A percentile compares a stretch with the other conserved stretches of the same genome.
Conservation (phyloP, 2,797 vertebrate genomes). For the Lindbergichthys nudifrons region DNA sequence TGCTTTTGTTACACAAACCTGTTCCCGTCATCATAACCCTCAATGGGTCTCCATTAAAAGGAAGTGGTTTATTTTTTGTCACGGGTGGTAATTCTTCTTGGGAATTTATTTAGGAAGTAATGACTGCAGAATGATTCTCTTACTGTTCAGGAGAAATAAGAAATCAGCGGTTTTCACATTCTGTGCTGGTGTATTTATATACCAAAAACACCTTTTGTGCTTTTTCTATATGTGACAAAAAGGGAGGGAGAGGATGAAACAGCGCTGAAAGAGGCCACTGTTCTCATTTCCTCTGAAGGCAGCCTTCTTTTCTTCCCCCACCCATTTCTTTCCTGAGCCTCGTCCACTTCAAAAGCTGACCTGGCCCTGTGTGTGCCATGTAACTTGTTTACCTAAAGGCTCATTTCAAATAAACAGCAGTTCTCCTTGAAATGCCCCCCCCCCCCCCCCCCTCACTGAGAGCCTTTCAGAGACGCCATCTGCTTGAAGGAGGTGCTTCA, state of each 20-base stretch:
- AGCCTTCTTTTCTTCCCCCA: constrained; percentile 76
- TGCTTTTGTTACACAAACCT: constrained; percentile 78
- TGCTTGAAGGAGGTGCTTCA: constrained; percentile 59
- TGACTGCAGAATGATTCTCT: constrained; percentile 27
- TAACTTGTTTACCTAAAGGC: constrained; percentile 83
- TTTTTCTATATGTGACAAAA: constrained; percentile 70
- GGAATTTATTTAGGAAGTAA: constrained; percentile 32
- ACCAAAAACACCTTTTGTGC: constrained; percentile 67
- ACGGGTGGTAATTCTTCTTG: constrained; percentile 45
- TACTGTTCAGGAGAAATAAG: constrained; percentile 17
- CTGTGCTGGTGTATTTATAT: constrained; percentile 46
- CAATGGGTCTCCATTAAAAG: constrained; percentile 49
- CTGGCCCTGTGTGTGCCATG: constrained; percentile 78
- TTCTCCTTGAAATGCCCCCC: constrained; percentile 67
- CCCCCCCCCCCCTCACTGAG: constrained; percentile 48
- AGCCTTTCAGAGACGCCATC: constrained; percentile 73
- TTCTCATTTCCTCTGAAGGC: constrained; percentile 83
- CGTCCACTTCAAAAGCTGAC: constrained; percentile 84
- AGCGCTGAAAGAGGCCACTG: constrained; percentile 81
- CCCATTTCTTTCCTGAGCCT: constrained; percentile 75
- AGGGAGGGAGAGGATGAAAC: constrained; percentile 71
- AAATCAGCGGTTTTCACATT: constrained; percentile 23
- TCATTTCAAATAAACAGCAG: constrained; percentile 85
- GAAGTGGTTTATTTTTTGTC: constrained; percentile 67
- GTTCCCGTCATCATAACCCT: constrained; percentile 74